Evolutionary conservation across 2,113 vertebrate species (phyloP).

Genomic region (Seriola aureovittata): DNA sequence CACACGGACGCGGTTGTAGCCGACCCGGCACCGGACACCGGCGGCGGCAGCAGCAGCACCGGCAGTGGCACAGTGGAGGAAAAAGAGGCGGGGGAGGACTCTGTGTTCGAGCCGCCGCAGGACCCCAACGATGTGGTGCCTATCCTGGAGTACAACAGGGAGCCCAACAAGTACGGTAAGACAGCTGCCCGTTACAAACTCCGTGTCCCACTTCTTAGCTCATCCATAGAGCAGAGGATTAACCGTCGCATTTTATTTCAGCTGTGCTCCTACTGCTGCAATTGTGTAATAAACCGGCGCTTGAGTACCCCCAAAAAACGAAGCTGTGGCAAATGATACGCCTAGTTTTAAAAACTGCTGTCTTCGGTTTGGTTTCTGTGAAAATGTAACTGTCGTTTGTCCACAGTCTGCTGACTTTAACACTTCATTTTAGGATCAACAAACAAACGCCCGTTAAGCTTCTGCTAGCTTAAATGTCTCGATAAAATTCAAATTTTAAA

Average conservation of each 20-base stretch:
- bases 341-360: background rate
- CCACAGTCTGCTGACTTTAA: background rate
- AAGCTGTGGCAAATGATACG: no score
- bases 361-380: background rate
- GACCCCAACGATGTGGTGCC: conserved; percentile 72
- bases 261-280: background rate
- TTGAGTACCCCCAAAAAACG: background rate
- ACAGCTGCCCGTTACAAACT: conserved; percentile 11
- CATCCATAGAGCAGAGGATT: conserved; percentile 51
- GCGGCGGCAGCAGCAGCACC: background rate
- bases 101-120: conserved; percentile 55
- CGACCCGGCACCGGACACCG: conserved; percentile 55
- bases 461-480: background rate
- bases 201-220: conserved; percentile 64
- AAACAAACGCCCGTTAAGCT: background rate
- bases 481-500: background rate
- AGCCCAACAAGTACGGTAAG: conserved; percentile 87
- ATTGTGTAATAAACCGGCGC: conserved; percentile 1
- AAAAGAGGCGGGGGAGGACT: conserved; percentile 33
- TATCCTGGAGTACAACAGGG: conserved; percentile 85
- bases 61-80: background rate
- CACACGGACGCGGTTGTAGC: conserved; percentile 28
- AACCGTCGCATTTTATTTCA: conserved; percentile 9
- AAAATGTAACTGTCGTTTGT: background rate
- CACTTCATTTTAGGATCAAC: background rate